Evolutionary conservation across 1,140 invertebrate genomes (phyloP), one percentile per base, ranked within the genome.

Genomic region (Leptestheria dahalacensis): DNA sequence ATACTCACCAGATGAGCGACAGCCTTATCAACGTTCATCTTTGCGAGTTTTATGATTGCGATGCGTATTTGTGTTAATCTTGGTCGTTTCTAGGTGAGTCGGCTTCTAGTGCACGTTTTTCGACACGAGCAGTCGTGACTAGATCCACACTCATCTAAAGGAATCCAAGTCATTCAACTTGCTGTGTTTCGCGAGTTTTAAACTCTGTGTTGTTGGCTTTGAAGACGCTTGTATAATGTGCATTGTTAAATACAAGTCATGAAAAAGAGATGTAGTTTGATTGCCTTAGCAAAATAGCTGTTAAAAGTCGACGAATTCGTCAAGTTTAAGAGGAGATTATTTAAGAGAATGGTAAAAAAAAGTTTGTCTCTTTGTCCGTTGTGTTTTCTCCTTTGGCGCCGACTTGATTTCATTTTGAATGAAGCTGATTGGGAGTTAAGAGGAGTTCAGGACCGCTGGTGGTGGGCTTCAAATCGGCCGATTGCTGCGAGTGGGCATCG

Each of bases 1-100:
- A 84, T 83, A 85, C 83, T 85, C 82, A 82, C 84, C 82, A 84
- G 81, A 48, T 57, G 58, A 62, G 57, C 33, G 53, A 55, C 33
- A 21, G 24, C 33, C 53, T 29, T 55, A 29, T 24, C 25, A 20
- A 29, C 21, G 26, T 55, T 33, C 9, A 29, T 55, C 20, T 55
- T 47, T 47, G 21, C 18, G 10, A 48, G 20, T 57, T 57, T 10
- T 57, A 24, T 58, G 28, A 23, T 26, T 25, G 48, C 29, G 46
- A n/a, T 61, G 26, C 24, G 53, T 26, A 49, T 23, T 46, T 33
- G 21, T n/a, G 11, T 28, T 25, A 29, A 62, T 48, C 46, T 41
- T 60, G 62, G 53, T 54, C 56, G 62, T 65, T 65, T 67, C 52
- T 64, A 63, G 66, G 64, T 67, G 66, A 61, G 66, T 67, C 50